These are phyloP conservation scores for Drosophila emarginata DNA, from an alignment of 2,888 invertebrate genomes.

Conservation along the genomic window DNA sequence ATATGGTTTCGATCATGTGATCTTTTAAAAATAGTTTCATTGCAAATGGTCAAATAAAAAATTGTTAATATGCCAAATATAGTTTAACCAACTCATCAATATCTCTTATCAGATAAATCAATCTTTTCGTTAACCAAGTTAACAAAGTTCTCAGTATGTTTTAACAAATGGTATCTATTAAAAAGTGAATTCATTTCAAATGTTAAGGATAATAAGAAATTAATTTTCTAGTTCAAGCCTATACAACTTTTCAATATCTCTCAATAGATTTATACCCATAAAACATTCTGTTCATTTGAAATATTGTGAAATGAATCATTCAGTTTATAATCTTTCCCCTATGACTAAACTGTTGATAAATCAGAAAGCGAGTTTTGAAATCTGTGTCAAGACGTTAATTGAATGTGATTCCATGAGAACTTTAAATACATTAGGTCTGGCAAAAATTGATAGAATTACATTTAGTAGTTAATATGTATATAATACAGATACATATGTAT, in stretches of 20 bases:
- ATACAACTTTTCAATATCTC: conserved; percentile 7
- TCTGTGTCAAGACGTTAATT: not conserved
- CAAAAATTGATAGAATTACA: conserved; percentile 31
- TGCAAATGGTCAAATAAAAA: too few species aligned
- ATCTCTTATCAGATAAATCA: too few species aligned
- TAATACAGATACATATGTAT: conserved; percentile 36
- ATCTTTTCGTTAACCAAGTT: too few species aligned
- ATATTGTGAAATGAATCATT: too few species aligned
- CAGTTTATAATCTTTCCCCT: too few species aligned
- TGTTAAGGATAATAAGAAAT: not conserved
- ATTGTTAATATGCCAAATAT: too few species aligned
- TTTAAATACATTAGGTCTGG: conserved; percentile 6
- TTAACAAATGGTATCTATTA: not conserved
- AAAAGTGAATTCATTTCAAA: too few species aligned
- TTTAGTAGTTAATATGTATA: conserved; percentile 25
- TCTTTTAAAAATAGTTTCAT: too few species aligned
- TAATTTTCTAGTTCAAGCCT: not conserved
- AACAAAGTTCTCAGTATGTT: not conserved
- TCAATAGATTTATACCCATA: not conserved
- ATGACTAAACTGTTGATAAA: too few species aligned
- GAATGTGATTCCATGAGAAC: not conserved
- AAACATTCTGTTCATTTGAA: too few species aligned
- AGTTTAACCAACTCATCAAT: too few species aligned
- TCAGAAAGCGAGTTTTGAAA: not conserved
- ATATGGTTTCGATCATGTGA: too few species aligned